Evolutionary conservation across 2,113 vertebrate species (phyloP), one percentile per base, ranked within the genome.

Genomic region (Percopsis transmontana): DNA sequence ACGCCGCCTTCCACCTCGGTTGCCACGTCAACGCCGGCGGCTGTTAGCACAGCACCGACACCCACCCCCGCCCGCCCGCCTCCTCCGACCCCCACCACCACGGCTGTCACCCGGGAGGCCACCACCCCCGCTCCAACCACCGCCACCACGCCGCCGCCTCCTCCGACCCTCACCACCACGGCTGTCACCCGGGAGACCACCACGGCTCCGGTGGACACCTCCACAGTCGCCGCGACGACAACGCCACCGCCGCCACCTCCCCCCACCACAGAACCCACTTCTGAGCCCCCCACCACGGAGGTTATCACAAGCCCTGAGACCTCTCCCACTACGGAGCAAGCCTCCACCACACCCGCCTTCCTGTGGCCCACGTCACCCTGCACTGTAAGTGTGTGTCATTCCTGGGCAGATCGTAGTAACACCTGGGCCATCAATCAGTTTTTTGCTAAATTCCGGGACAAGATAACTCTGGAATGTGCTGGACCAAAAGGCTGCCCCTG

Each of bases 311-410:
- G 83, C 38, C 76, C 86, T 0, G 68, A 70, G 20, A 73, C 79
- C n/a, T 70, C 80, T 45, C 50, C 72, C 7, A 71, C 79, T 24
- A 82, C 85, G 47, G 79, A 83, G 38, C 16, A 58, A 41, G 74
- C 84, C 54, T 88, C 86, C 18, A 88, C 86, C 13, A 68, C 70
- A 5, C 76, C 77, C 52, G 82, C 88, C 0, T 85, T 91, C 10
- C 9, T 90, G 13, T 51, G 85, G 58, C 88, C 92, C 48, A 92
- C 90, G 1, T 73, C 87, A 2, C 86, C 90, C 14, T 93, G 92
- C 74, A 92, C 88, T 56, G 92, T 93, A 79, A 89, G 91, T 68
- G 38, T 44, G 58, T 4, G 27, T 50, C 16, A n/a, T n/a, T n/a
- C n/a, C n/a, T 18, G n/a, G 5, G n/a, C n/a, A 9, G 5, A 5